Conservation (phyloP, 1,140 invertebrate genomes). For the Meloidogyne chitwoodi region DNA sequence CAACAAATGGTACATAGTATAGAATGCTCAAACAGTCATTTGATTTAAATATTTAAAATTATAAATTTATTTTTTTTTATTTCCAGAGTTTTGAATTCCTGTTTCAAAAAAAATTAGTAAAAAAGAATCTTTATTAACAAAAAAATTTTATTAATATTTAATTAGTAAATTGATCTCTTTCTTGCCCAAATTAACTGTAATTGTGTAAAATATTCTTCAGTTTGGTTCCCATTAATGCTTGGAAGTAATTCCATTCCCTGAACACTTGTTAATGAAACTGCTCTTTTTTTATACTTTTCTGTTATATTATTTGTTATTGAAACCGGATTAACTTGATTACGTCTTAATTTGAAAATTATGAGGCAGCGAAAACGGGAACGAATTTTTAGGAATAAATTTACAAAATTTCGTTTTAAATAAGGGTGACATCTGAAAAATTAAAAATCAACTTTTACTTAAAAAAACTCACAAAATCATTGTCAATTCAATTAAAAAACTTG, state of each 20-base stretch:
- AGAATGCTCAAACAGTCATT: neutral
- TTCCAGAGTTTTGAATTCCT: too few relatives aligned
- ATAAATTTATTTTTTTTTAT: too few relatives aligned
- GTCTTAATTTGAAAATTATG: neutral
- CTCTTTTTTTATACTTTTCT: neutral
- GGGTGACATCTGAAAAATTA: neutral
- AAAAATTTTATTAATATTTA: neutral
- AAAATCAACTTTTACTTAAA: neutral
- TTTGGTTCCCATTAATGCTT: neutral
- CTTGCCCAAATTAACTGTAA: neutral
- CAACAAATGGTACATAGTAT: neutral
- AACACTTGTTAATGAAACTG: neutral
- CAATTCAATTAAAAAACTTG: neutral
- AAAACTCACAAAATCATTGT: neutral
- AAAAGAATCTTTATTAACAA: too few relatives aligned
- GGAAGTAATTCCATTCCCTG: neutral
- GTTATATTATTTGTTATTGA: neutral
- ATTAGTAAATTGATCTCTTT: neutral
- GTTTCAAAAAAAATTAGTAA: neutral
- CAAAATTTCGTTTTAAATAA: neutral
- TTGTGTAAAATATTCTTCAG: neutral
- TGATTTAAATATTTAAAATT: neutral
- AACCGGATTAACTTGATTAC: neutral
- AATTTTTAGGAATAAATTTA: neutral
- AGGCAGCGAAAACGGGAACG: neutral